Evolutionary conservation across 2,888 invertebrate genomes (phyloP).

Genomic region (Acanthoscelides obtectus): DNA sequence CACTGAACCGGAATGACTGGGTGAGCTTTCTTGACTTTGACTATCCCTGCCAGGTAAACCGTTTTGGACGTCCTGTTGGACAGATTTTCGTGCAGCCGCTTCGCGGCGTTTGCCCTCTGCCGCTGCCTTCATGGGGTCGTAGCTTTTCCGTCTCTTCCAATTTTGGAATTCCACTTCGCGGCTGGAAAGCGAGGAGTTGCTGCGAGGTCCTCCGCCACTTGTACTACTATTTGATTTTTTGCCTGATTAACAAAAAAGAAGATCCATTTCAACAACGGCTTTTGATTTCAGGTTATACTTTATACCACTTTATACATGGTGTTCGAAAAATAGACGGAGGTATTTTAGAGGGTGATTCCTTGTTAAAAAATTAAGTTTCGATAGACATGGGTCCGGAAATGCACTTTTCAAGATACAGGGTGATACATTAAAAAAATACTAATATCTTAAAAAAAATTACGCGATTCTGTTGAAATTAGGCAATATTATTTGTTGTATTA

Average conservation of each 20-base stretch:
- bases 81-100: constrained; percentile 47
- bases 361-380: too few relatives aligned
- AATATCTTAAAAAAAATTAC: too few relatives aligned
- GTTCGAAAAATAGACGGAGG: too few relatives aligned
- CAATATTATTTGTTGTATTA: too few relatives aligned
- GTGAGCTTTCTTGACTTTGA: constrained; percentile 43
- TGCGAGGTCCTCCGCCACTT: constrained; percentile 49
- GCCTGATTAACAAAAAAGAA: constrained; percentile 35
- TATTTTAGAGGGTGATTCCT: too few relatives aligned
- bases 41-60: constrained; percentile 17
- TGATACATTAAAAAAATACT: too few relatives aligned
- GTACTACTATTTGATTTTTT: constrained; percentile 43
- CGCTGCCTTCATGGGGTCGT: constrained; percentile 92
- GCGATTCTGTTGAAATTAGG: too few relatives aligned
- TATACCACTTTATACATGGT: too few relatives aligned
- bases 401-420: too few relatives aligned
- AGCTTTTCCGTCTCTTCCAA: constrained; percentile 93
- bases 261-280: too few relatives aligned
- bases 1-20: constrained; percentile 47
- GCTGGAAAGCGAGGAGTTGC: constrained; percentile 65
- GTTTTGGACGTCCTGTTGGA: constrained; percentile 44
- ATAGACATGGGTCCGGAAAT: too few relatives aligned
- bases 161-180: constrained; percentile 87
- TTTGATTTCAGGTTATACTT: too few relatives aligned
- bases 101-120: constrained; percentile 74